phyloP scores from a whole-genome alignment of 1,140 invertebrate species.

The Heterodera carotae region DNA sequence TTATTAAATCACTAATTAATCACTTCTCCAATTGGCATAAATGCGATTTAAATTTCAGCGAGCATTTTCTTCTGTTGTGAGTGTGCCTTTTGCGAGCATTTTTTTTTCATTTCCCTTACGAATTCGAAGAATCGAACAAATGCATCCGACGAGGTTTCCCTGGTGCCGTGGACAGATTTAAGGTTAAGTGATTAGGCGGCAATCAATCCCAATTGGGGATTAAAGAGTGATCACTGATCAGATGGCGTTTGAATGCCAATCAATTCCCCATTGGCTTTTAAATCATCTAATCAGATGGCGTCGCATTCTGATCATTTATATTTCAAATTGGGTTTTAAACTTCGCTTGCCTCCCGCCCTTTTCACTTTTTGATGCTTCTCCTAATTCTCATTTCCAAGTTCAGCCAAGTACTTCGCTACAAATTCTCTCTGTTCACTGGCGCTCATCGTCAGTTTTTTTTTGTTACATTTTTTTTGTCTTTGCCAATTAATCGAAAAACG shows the following conservation, averaged over 20 bases:
- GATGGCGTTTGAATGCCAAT: too few relatives aligned
- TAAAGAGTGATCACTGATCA: too few relatives aligned
- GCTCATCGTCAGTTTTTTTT: constrained; percentile 39
- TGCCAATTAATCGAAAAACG: neutral
- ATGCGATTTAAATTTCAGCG: constrained; percentile 30
- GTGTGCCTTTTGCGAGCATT: constrained; percentile 30
- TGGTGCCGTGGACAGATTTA: constrained; percentile 55
- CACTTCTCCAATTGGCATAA: too few relatives aligned
- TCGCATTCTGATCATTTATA: too few relatives aligned
- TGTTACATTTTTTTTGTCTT: neutral
- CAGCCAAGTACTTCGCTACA: constrained; percentile 57
- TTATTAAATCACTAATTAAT: too few relatives aligned
- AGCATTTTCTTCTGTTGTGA: constrained; percentile 62
- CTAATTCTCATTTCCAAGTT: neutral
- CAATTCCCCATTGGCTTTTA: too few relatives aligned
- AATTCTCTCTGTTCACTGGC: constrained; percentile 63
- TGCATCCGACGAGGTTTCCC: constrained; percentile 49
- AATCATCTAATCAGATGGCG: neutral
- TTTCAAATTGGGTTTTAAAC: too few relatives aligned
- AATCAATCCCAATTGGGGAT: too few relatives aligned
- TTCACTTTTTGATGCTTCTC: neutral
- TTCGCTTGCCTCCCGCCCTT: neutral
- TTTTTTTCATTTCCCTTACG: neutral
- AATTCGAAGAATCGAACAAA: constrained; percentile 39
- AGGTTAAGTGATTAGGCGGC: neutral